Evolutionary conservation across 1,140 invertebrate species (phyloP), one percentile per base, ranked within the genome.

Genomic region (Neocloeon triangulifer): DNA sequence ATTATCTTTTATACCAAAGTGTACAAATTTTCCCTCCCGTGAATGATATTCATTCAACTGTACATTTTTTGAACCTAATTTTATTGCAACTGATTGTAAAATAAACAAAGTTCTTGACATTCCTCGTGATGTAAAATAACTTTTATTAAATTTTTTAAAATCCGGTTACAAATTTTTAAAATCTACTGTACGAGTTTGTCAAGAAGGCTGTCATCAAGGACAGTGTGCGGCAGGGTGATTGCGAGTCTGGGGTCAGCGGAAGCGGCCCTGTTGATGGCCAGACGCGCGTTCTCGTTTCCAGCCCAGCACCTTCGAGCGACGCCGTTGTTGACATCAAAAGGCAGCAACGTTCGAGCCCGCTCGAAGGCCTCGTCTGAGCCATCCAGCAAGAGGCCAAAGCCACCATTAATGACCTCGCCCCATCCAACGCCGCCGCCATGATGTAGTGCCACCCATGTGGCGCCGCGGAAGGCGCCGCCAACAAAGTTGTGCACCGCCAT

Each of bases 351-450:
- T 22, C 44, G 39, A 5, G 64, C 62, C 34, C 53, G 49, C 14
- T 47, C 36, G 17, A 51, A 53, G 5, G 66, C 58, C 32, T 63
- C 61, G 43, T 58, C 41, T 5, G 53, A 49, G 16, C 70, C 70
- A 50, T 74, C 67, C n/a, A 73, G 46, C 2, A 74, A 48, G 18
- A 73, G 42, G 16, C 71, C 70, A 49, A 74, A 73, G 4, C 69
- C 69, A 25, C 71, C 70, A 47, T 73, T 73, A 5, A 71, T 66
- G 0, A 66, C 70, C 48, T 74, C 68, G 18, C 71, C 69, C 69
- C 69, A 73, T 35, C 70, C 69, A 20, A 68, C 64, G 14, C 69
- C 69, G 13, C 70, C 70, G 4, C 70, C 70, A 48, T 73, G 75
- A 43, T 73, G 70, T 7, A 73, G 41, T 10, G 69, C 59, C 7